These are phyloP conservation scores for Asarcornis scutulata DNA, from an alignment of 2,113 vertebrate genomes.

Conservation along the genomic window DNA sequence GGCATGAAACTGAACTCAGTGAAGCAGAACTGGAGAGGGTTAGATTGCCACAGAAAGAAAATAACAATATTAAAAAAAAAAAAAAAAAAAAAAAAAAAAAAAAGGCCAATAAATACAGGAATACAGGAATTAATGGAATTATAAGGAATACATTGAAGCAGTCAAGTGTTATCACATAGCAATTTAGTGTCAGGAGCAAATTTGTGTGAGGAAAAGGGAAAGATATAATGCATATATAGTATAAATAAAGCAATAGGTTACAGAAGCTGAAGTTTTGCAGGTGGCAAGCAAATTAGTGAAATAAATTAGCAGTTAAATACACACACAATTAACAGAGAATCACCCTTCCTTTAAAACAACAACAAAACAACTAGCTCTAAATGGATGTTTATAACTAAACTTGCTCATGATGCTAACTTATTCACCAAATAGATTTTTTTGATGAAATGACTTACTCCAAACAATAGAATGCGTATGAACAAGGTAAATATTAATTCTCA, in stretches of 20 bases:
- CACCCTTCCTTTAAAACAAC: background rate
- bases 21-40: background rate
- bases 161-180: background rate
- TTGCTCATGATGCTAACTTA: background rate
- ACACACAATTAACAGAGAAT: background rate
- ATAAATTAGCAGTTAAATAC: background rate
- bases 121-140: background rate
- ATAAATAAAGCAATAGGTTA: background rate
- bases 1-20: background rate
- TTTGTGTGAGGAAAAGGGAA: background rate
- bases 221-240: too few species aligned
- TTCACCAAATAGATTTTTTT: background rate
- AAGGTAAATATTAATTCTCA: background rate
- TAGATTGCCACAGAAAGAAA: background rate
- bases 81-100: background rate
- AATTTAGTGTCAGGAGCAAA: background rate
- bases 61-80: background rate
- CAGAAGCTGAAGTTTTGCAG: background rate
- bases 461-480: background rate
- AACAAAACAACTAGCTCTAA: background rate
- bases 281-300: background rate
- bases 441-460: background rate
- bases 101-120: background rate
- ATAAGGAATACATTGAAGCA: background rate
- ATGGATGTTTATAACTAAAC: background rate